phyloP scores from a whole-genome alignment of 2,888 invertebrate species.

The Sphinx pinastri region DNA sequence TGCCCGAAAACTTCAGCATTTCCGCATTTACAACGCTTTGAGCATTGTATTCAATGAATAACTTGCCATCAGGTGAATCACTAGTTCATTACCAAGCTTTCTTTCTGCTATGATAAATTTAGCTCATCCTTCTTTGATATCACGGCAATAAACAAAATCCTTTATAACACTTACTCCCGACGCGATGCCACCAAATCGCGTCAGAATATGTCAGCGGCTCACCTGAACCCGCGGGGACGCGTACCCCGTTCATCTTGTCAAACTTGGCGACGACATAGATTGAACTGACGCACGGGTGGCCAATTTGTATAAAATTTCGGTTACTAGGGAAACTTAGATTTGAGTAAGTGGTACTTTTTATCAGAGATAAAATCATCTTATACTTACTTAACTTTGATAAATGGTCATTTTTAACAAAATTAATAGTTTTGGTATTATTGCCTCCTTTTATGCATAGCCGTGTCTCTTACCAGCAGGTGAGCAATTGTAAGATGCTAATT shows the following conservation, averaged over 20 bases:
- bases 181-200: background rate
- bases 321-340: background rate
- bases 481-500: background rate
- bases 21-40: too few relatives aligned
- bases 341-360: background rate
- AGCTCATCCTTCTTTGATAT: too few relatives aligned
- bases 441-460: too few relatives aligned
- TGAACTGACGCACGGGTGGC: background rate
- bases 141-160: background rate
- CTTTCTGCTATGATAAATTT: too few relatives aligned
- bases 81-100: too few relatives aligned
- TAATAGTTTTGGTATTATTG: too few relatives aligned
- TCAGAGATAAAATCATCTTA: too few relatives aligned
- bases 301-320: conserved; percentile 3
- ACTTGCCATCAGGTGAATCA: too few relatives aligned
- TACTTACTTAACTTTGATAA: too few relatives aligned
- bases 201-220: background rate
- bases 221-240: background rate
- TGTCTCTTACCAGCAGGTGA: background rate
- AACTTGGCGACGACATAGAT: background rate
- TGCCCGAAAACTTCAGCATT: too few relatives aligned
- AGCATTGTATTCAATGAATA: too few relatives aligned
- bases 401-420: too few relatives aligned
- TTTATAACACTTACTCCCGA: background rate
- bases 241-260: conserved; percentile 13